These are phyloP conservation scores for Thalassaphorura encarpata DNA, from an alignment of 1,140 invertebrate species.

Conservation along the genomic window DNA sequence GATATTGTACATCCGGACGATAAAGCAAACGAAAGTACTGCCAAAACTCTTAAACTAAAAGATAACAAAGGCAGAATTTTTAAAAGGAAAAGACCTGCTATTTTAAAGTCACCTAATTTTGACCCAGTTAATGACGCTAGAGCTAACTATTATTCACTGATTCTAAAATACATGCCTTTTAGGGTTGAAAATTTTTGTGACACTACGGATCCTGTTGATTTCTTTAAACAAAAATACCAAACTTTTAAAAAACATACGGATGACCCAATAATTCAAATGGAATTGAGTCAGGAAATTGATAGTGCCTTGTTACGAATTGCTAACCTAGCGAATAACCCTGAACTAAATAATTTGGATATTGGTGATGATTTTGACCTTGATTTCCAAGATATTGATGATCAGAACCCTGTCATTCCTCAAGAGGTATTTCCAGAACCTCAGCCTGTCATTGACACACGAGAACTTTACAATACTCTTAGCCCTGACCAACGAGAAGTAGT, in stretches of 20 bases:
- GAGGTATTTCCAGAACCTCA: too few relatives aligned
- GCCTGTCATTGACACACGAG: neutral
- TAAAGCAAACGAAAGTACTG: too few relatives aligned
- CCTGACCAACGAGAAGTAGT: neutral
- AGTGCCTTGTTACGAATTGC: neutral
- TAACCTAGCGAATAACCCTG: neutral
- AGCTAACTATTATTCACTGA: neutral
- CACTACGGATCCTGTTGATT: neutral
- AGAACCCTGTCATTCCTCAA: too few relatives aligned
- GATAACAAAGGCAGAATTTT: neutral
- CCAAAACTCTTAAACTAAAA: too few relatives aligned
- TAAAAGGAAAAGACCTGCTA: neutral
- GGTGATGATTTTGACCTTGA: too few relatives aligned
- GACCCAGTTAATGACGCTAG: neutral
- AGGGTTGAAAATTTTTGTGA: neutral
- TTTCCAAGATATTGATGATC: neutral
- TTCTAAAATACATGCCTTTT: neutral
- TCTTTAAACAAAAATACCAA: neutral
- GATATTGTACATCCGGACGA: too few relatives aligned
- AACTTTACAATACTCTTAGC: neutral
- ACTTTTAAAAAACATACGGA: neutral
- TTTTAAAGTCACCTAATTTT: neutral
- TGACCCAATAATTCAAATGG: neutral
- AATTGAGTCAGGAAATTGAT: neutral
- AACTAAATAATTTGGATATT: too few relatives aligned